phyloP scores from a whole-genome alignment of 2,797 vertebrate species.

The Rhyacichthys aspro region DNA sequence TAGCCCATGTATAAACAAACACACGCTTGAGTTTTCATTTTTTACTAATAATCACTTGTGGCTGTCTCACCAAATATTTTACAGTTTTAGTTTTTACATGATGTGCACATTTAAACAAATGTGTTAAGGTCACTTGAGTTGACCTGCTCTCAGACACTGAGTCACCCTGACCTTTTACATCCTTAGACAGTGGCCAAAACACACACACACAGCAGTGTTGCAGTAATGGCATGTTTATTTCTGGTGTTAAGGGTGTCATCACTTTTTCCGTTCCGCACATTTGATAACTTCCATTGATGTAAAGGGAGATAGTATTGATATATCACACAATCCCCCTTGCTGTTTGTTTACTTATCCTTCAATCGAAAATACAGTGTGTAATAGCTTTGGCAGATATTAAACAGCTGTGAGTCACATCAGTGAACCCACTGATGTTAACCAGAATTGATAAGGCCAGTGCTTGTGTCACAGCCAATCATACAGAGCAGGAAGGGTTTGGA shows the following conservation, averaged over 20 bases:
- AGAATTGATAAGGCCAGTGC: slow-evolving; percentile 70
- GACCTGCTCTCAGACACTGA: slow-evolving; percentile 49
- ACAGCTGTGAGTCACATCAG: slow-evolving; percentile 52
- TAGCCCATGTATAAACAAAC: background rate
- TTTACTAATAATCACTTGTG: background rate
- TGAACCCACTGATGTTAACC: slow-evolving; percentile 63
- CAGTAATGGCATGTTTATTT: slow-evolving; percentile 11
- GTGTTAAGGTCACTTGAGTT: slow-evolving; percentile 36
- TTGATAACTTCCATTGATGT: slow-evolving; percentile 3
- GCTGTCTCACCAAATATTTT: too few relatives aligned
- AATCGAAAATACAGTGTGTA: slow-evolving; percentile 17
- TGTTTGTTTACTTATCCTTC: slow-evolving; percentile 12
- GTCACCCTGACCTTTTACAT: slow-evolving; percentile 55
- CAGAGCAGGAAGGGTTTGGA: slow-evolving; percentile 57
- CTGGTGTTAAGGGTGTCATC: background rate
- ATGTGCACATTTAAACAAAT: background rate
- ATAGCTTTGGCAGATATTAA: slow-evolving; percentile 43
- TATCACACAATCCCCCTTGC: slow-evolving; percentile 10
- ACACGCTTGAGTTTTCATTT: background rate
- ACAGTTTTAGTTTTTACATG: background rate
- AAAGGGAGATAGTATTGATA: too few relatives aligned
- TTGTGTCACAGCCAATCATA: slow-evolving; percentile 64
- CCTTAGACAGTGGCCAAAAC: slow-evolving; percentile 54
- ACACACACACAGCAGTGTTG: slow-evolving; percentile 8
- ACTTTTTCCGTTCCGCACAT: slow-evolving; percentile 6